phyloP scores from a whole-genome alignment of 1,140 invertebrate genomes.

The Drosophila burlai region DNA sequence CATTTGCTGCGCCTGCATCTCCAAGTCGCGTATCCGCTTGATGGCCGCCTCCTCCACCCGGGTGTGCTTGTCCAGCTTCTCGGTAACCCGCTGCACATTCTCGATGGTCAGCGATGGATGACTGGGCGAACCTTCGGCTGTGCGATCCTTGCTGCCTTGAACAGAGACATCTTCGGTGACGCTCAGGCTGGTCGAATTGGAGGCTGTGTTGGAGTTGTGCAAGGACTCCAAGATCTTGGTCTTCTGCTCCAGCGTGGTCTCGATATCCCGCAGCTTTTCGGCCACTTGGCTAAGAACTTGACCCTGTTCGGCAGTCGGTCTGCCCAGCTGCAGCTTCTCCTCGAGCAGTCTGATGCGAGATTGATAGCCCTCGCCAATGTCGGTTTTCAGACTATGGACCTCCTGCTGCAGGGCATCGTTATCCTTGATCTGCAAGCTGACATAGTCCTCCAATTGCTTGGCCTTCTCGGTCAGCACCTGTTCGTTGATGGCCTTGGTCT shows the following conservation, averaged over 20 bases:
- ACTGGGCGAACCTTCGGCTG: slow-evolving; percentile 54
- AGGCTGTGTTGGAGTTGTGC: slow-evolving; percentile 87
- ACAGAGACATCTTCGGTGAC: slow-evolving; percentile 92
- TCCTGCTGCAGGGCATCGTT: slow-evolving; percentile 87
- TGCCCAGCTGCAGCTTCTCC: slow-evolving; percentile 87
- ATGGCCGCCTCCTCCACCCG: slow-evolving; percentile 91
- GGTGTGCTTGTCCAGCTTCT: slow-evolving; percentile 88
- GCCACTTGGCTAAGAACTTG: slow-evolving; percentile 69
- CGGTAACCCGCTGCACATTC: slow-evolving; percentile 88
- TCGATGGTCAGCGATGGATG: slow-evolving; percentile 86
- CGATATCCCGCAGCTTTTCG: slow-evolving; percentile 87
- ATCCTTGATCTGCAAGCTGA: slow-evolving; percentile 86
- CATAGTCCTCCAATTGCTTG: slow-evolving; percentile 85
- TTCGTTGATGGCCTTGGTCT: slow-evolving; percentile 86
- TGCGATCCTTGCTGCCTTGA: slow-evolving; percentile 72
- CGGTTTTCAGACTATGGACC: slow-evolving; percentile 86
- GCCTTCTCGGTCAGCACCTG: slow-evolving; percentile 76
- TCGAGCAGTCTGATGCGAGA: slow-evolving; percentile 87
- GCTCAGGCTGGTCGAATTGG: slow-evolving; percentile 87
- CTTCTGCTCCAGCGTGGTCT: slow-evolving; percentile 88
- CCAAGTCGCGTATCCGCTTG: slow-evolving; percentile 90
- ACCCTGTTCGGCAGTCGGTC: slow-evolving; percentile 86
- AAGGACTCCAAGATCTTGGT: slow-evolving; percentile 89
- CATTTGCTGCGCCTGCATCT: slow-evolving; percentile 88
- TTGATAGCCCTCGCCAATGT: slow-evolving; percentile 86